Evolutionary conservation across 1,140 invertebrate species (phyloP), one percentile per base, ranked within the genome.

Genomic region (Drosophila nikananu): DNA sequence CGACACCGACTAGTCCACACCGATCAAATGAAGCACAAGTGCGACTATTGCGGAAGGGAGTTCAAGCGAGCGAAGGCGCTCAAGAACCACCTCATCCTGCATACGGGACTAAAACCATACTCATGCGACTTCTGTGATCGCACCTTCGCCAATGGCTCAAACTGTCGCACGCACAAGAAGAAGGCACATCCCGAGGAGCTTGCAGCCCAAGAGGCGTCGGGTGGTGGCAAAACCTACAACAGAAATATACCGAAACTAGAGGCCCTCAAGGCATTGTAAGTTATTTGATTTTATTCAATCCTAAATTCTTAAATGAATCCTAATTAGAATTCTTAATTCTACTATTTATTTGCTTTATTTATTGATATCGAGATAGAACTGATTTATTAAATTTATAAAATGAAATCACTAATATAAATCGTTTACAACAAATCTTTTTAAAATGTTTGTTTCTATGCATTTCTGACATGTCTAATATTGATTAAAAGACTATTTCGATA

Each of bases 1-100:
- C 94, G 94, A 58, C 94, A 94, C 78, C 86, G 94, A 8, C 73
- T 94, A 35, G 93, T 94, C 17, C 94, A 94, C 81, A 91, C 92
- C 27, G 93, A 94, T 63, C 77, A 92, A 25, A 94, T 94, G 83
- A 91, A 93, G 46, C 93, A 93, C 54, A 93, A 93, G 48, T 94
- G 93, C 63, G 80, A 93, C 54, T 93, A 87, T 1, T 94, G 93
- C 41, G 86, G 87, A 2, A 41, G 83, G 25, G 82, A 80, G 39
- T 93, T 91, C 41, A 93, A 93, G 52, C 80, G 93, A 12, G 86
- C 86, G 13, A 94, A 94, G 64, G 92, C 93, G 0, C 86, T 94
- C 2, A 92, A 93, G 70, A 93, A 93, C 67, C 93, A 94, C 65
- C 77, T 93, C 19, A 93, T 93, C 30, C 74, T 93, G 23, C 94